Percentiles rank a stretch among this genome's conserved stretches.
These are phyloP conservation scores for Boloria euphrosyne DNA, from an alignment of 2,888 invertebrate species.

Conservation along the genomic window DNA sequence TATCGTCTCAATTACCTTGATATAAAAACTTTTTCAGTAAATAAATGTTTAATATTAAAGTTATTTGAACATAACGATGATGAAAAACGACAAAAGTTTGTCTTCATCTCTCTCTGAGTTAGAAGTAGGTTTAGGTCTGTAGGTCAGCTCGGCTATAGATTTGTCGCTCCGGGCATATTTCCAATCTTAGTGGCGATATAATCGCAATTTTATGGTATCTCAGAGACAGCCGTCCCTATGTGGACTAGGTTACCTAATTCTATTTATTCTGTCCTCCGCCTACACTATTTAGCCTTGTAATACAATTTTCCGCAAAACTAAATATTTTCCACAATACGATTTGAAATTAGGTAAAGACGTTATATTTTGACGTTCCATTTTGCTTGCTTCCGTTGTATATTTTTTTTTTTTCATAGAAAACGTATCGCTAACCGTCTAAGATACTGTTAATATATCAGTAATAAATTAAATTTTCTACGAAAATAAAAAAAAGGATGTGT, in stretches of 20 bases:
- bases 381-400: too few species aligned
- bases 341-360: slow-evolving; percentile 13
- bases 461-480: too few species aligned
- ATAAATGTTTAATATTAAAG: slow-evolving; percentile 7
- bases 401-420: too few species aligned
- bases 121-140: slow-evolving; percentile 31
- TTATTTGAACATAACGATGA: background rate
- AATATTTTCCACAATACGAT: slow-evolving; percentile 41
- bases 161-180: slow-evolving; percentile 53
- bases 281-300: slow-evolving; percentile 49
- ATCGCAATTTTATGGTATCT: slow-evolving; percentile 59
- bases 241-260: slow-evolving; percentile 42
- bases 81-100: slow-evolving; percentile 11
- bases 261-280: slow-evolving; percentile 47
- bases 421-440: too few species aligned
- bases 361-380: too few species aligned
- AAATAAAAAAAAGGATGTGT: too few species aligned
- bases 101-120: slow-evolving; percentile 7
- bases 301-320: slow-evolving; percentile 50
- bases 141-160: slow-evolving; percentile 39
- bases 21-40: background rate
- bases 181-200: slow-evolving; percentile 58
- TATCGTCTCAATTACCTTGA: too few species aligned
- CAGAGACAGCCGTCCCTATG: slow-evolving; percentile 33
- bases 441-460: too few species aligned